Evolutionary conservation across 2,888 invertebrate species (phyloP), one percentile per base, ranked within the genome.

Genomic region (Psococerastis gibbosa): DNA sequence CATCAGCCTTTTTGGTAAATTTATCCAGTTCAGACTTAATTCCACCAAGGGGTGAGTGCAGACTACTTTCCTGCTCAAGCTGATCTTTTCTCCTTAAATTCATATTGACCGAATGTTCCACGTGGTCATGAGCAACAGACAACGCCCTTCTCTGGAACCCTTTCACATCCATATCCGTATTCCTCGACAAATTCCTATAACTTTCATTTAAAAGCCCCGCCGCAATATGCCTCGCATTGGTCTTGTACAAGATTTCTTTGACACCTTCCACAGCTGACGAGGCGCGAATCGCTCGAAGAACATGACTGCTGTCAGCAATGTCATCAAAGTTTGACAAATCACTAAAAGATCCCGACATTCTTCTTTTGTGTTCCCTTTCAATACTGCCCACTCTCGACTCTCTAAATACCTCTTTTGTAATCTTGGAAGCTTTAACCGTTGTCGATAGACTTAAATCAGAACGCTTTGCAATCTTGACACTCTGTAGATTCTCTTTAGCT

Each of bases 211-310:
- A 56, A n/a, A 65, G 47, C 15, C 61, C 58, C 42, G 58, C 57
- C 48, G 60, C 77, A 47, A 84, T 84, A 35, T 74, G 74, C 55
- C 69, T 73, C 4, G 81, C 81, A 2, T 82, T 81, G 66, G 77
- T 81, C 42, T 80, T 81, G 53, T 76, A 69, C 38, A 79, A 58
- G 52, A 38, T 5, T 5, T 38, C 38, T 22, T 38, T 38, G 11
- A 22, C 38, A 22, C 4, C 13, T 6, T 18, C 22, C 38, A 38
- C 8, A 38, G 38, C 38, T 6, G 38, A 17, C 15, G 17, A 5
- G 6, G 17, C 38, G 13, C 22, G 20, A 6, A 38, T n/a, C n/a
- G 17, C 20, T 5, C 38, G 6, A 20, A 34, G 6, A 9, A 9
- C 17, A 20, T 22, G 9, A 4, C 6, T 22, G 16, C 20, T 22